Percentiles rank a stretch among this genome's conserved stretches.
Evolutionary conservation across 2,113 vertebrate species (phyloP).

Genomic region (Himantopus leucocephalus): DNA sequence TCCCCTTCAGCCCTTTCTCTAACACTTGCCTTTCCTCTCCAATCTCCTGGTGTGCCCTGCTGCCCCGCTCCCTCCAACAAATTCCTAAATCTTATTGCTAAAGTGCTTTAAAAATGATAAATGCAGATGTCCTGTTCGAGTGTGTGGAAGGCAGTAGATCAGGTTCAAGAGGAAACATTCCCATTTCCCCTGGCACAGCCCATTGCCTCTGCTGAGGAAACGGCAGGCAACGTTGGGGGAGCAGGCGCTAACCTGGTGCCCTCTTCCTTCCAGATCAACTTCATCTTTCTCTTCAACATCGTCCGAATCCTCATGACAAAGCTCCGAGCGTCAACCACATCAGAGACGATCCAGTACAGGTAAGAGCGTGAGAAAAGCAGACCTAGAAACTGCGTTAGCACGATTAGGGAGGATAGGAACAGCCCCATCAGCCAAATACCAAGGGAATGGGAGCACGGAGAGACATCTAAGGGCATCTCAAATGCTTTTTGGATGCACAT

Average conservation of each 20-base stretch:
- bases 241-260: neutral
- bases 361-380: neutral
- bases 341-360: slow-evolving; percentile 92
- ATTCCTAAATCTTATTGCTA: neutral
- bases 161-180: neutral
- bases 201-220: neutral
- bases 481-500: neutral
- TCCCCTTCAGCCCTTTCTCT: neutral
- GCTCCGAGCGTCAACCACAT: slow-evolving; percentile 91
- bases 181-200: neutral
- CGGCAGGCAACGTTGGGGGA: neutral
- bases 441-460: neutral
- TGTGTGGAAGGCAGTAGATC: neutral
- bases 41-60: neutral
- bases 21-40: rapidly evolving
- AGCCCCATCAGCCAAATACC: neutral
- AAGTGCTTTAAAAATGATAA: neutral
- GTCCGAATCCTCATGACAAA: slow-evolving; percentile 97
- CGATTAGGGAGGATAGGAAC: neutral
- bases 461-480: neutral
- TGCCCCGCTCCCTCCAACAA: neutral
- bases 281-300: slow-evolving; percentile 96
- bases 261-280: slow-evolving; percentile 85
- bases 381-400: neutral
- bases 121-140: neutral